phyloP scores from a whole-genome alignment of 2,797 vertebrate genomes.

The Streptopelia turtur region DNA sequence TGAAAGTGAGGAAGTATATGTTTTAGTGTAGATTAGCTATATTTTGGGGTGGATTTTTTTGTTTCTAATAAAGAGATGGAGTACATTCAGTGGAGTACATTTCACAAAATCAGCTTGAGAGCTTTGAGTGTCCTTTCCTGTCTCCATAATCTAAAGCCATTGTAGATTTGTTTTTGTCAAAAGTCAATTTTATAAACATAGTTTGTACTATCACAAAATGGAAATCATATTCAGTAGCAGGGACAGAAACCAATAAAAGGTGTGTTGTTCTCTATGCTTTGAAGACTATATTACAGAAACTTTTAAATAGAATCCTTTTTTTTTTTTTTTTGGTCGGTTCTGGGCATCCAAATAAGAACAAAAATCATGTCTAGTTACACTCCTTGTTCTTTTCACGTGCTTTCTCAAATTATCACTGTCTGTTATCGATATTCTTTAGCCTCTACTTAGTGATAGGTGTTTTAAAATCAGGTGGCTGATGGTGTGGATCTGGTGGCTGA shows the following conservation, averaged over 20 bases:
- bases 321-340: background rate
- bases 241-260: background rate
- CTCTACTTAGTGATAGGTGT: background rate
- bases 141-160: background rate
- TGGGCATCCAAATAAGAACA: background rate
- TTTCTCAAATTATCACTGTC: background rate
- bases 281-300: background rate
- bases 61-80: background rate
- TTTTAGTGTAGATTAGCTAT: background rate
- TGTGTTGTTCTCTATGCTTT: background rate
- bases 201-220: background rate
- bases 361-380: background rate
- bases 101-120: background rate
- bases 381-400: background rate
- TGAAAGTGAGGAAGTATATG: background rate
- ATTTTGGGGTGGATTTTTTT: background rate
- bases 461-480: background rate
- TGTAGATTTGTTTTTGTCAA: background rate
- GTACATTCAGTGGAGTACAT: background rate
- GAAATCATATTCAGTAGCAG: background rate
- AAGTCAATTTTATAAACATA: background rate
- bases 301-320: background rate
- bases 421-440: background rate
- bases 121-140: background rate
- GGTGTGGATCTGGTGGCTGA: background rate